Evolutionary conservation across 1,140 invertebrate genomes (phyloP).

Genomic region (Eueides isabella): DNA sequence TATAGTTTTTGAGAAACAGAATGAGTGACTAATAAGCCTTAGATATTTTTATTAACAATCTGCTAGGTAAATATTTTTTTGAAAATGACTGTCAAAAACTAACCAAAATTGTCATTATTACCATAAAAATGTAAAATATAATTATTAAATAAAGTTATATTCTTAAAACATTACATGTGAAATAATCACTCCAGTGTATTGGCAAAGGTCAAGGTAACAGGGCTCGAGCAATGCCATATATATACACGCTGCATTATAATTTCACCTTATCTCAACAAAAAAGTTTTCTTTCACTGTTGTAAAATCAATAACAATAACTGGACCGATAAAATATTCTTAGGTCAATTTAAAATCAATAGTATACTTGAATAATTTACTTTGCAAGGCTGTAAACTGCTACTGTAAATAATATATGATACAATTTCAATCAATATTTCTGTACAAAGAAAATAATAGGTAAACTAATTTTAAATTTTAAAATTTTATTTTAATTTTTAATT

Average conservation of each 20-base stretch:
- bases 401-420: slow-evolving; percentile 1
- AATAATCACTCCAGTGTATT: background rate
- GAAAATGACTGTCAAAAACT: too few relatives aligned
- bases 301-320: background rate
- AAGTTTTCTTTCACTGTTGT: background rate
- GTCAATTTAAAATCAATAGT: background rate
- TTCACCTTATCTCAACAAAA: background rate
- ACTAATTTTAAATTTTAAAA: too few relatives aligned
- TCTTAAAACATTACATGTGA: background rate
- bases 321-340: background rate
- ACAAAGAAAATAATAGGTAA: too few relatives aligned
- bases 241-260: background rate
- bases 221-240: background rate
- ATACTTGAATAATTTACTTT: slow-evolving; percentile 15
- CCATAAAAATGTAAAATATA: too few relatives aligned
- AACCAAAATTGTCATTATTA: too few relatives aligned
- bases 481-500: too few relatives aligned
- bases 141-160: background rate
- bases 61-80: too few relatives aligned
- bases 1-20: too few relatives aligned
- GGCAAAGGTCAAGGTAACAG: background rate
- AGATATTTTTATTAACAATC: too few relatives aligned
- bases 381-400: slow-evolving; percentile 2
- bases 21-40: too few relatives aligned
- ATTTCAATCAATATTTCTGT: background rate